These are phyloP conservation scores for Drosophila paulistorum DNA, from an alignment of 1,140 invertebrate genomes.

Conservation along the genomic window DNA sequence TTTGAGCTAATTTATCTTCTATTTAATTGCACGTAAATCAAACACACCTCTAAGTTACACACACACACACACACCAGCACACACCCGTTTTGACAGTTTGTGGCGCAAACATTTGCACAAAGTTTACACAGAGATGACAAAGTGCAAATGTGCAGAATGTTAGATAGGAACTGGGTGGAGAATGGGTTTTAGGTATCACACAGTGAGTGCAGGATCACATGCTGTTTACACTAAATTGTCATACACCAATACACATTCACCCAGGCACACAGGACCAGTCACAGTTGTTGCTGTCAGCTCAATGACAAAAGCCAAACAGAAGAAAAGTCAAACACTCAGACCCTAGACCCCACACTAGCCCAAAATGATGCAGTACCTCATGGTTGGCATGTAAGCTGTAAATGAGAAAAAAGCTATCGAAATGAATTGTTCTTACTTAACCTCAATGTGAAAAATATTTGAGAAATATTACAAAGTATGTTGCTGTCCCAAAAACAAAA, in stretches of 20 bases:
- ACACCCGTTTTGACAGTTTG: slow-evolving; percentile 21
- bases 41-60: slow-evolving; percentile 14
- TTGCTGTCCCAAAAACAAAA: too few species aligned
- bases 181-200: slow-evolving; percentile 9
- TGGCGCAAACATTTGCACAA: slow-evolving; percentile 23
- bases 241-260: slow-evolving; percentile 10
- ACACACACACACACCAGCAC: slow-evolving; percentile 9
- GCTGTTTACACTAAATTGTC: slow-evolving; percentile 20
- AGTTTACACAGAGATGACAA: slow-evolving; percentile 19
- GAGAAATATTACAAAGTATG: neutral
- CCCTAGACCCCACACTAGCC: neutral
- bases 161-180: slow-evolving; percentile 17
- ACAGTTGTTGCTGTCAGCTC: slow-evolving; percentile 11
- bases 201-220: slow-evolving; percentile 11
- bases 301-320: slow-evolving; percentile 4
- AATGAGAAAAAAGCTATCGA: slow-evolving; percentile 6
- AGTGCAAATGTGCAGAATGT: slow-evolving; percentile 24
- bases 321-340: slow-evolving; percentile 1
- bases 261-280: slow-evolving; percentile 9
- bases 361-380: slow-evolving; percentile 6
- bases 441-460: neutral
- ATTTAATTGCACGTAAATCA: slow-evolving; percentile 18
- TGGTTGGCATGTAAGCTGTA: neutral
- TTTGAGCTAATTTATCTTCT: slow-evolving; percentile 11
- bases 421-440: neutral